These are phyloP conservation scores for Cephalopterus ornatus DNA, from an alignment of 2,113 vertebrate species.

Conservation along the genomic window DNA sequence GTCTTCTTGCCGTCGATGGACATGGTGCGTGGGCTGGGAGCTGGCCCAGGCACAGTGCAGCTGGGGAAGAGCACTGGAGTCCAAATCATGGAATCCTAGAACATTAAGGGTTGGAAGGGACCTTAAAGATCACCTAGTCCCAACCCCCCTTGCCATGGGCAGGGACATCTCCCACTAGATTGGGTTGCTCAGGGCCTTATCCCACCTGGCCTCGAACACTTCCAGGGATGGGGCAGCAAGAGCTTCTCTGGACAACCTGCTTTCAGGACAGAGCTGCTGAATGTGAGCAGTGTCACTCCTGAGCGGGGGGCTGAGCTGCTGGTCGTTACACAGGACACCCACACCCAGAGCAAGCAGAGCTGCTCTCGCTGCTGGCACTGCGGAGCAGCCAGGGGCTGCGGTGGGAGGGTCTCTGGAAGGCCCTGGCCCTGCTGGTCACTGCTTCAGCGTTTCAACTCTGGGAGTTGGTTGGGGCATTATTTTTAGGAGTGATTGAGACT, in stretches of 20 bases:
- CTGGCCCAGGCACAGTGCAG: neutral
- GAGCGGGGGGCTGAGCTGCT: too few relatives aligned
- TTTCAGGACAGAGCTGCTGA: too few relatives aligned
- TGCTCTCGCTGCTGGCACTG: too few relatives aligned
- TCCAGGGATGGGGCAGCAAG: neutral
- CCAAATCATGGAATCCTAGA: neutral
- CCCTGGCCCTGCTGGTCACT: neutral
- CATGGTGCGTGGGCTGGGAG: neutral
- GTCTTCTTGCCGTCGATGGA: neutral
- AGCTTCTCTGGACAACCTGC: neutral
- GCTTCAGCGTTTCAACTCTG: neutral
- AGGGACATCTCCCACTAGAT: neutral
- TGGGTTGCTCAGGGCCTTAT: neutral
- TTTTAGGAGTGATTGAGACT: neutral
- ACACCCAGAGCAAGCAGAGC: too few relatives aligned
- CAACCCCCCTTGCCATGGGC: neutral
- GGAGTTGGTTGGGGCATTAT: neutral
- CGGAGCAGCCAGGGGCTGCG: neutral
- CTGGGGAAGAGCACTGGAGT: neutral
- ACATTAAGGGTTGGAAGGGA: too few relatives aligned
- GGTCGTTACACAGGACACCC: too few relatives aligned
- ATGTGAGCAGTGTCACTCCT: too few relatives aligned
- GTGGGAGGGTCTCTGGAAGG: neutral
- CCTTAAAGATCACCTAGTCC: neutral
- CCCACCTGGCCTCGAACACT: neutral